A percentile compares a stretch with the other conserved stretches of the same genome.
Conservation (phyloP, 2,113 vertebrate genomes). For the Harpagus bidentatus region DNA sequence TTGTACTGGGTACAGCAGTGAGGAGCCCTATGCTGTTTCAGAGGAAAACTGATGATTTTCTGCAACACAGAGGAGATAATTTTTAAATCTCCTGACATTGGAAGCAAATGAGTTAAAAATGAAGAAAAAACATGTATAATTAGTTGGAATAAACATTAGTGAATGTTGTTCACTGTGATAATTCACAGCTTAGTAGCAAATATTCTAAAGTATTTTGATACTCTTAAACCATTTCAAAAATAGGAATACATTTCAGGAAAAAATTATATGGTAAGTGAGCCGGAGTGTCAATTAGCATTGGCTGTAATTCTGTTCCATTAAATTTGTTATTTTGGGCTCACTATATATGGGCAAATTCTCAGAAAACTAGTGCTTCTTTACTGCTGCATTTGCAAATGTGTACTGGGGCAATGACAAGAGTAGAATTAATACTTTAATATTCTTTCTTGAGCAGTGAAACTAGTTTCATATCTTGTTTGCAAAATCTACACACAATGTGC, state of each 20-base stretch:
- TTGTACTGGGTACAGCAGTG: background rate
- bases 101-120: background rate
- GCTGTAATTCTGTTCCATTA: constrained; percentile 12
- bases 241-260: background rate
- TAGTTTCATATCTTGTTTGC: constrained; percentile 22
- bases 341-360: background rate
- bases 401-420: background rate
- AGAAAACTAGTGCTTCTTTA: background rate
- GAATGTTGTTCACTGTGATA: background rate
- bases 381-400: constrained; percentile 23
- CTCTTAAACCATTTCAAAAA: background rate
- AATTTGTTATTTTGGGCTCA: background rate
- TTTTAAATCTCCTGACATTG: background rate
- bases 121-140: background rate
- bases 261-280: constrained; percentile 1
- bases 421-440: constrained; percentile 65
- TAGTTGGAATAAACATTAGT: background rate
- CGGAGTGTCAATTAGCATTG: background rate
- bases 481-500: background rate
- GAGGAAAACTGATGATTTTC: background rate
- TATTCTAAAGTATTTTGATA: background rate
- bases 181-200: constrained; percentile 20
- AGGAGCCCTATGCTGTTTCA: background rate
- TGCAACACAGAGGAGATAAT: background rate
- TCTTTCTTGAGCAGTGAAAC: background rate